Conservation (phyloP, 2,797 vertebrate species). For the Danionella dracula region DNA sequence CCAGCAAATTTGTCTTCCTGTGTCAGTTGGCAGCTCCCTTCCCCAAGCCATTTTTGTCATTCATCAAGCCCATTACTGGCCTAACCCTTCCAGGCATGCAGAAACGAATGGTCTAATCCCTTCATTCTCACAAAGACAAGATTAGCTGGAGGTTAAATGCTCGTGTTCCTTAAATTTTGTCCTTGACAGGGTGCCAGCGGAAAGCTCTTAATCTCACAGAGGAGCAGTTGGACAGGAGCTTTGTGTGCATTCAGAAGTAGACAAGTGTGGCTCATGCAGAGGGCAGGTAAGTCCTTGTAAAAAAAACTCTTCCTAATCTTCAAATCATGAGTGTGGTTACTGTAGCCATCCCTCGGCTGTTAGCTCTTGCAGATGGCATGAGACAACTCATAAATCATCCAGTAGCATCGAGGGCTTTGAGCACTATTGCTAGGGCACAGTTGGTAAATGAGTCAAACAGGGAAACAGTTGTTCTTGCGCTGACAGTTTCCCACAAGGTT, state of each 20-base stretch:
- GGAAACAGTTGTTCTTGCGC: constrained; percentile 44
- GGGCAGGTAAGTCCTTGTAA: constrained; percentile 27
- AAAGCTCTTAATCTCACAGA: constrained; percentile 70
- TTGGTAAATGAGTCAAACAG: constrained; percentile 36
- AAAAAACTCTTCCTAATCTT: constrained; percentile 32
- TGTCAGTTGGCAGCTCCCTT: constrained; percentile 47
- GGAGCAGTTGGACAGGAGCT: constrained; percentile 57
- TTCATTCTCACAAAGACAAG: constrained; percentile 65
- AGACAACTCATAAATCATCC: constrained; percentile 36
- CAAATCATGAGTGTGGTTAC: constrained; percentile 30
- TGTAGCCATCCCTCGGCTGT: neutral
- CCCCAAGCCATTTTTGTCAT: constrained; percentile 28
- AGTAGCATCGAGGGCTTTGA: constrained; percentile 5
- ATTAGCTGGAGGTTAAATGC: constrained; percentile 66
- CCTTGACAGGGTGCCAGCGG: constrained; percentile 63
- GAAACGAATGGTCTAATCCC: constrained; percentile 53
- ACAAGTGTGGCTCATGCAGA: constrained; percentile 30
- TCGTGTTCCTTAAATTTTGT: constrained; percentile 63
- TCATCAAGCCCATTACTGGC: constrained; percentile 42
- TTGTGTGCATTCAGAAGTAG: constrained; percentile 49
- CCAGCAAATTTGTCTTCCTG: constrained; percentile 40
- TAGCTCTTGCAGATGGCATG: neutral
- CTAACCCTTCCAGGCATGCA: constrained; percentile 45
- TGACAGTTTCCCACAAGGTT: constrained; percentile 38
- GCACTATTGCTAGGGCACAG: constrained; percentile 18